Percentiles rank a stretch among this genome's conserved stretches.
phyloP scores from a whole-genome alignment of 1,140 invertebrate species.

The Drosophila mojavensis region DNA sequence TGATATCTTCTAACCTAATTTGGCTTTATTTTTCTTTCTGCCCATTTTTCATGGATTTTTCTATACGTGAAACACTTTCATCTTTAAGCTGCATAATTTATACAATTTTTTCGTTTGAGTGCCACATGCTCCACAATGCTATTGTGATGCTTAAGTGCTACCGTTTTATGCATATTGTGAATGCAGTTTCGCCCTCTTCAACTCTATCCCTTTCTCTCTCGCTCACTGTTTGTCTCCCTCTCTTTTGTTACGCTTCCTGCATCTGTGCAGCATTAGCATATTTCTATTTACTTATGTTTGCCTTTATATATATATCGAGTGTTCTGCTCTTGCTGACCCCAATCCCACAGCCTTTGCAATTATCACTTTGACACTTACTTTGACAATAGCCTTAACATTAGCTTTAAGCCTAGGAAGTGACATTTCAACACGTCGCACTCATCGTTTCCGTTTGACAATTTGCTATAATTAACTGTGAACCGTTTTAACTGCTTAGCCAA shows the following conservation, averaged over 20 bases:
- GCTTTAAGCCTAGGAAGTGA: slow-evolving; percentile 57
- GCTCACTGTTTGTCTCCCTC: neutral
- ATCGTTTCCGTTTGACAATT: slow-evolving; percentile 67
- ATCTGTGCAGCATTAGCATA: slow-evolving; percentile 24
- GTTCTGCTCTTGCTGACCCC: slow-evolving; percentile 50
- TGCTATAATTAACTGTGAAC: slow-evolving; percentile 75
- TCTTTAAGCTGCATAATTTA: slow-evolving; percentile 34
- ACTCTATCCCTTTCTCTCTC: neutral
- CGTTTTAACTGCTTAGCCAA: slow-evolving; percentile 4
- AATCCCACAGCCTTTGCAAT: slow-evolving; percentile 58
- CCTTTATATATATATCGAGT: neutral
- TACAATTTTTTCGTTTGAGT: slow-evolving; percentile 15
- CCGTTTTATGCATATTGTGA: slow-evolving; percentile 43
- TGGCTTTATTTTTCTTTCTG: neutral
- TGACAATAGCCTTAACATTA: slow-evolving; percentile 41
- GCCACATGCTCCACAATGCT: slow-evolving; percentile 23
- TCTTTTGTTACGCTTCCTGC: neutral
- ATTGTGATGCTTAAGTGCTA: slow-evolving; percentile 38
- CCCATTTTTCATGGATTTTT: slow-evolving; percentile 25
- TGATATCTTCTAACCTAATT: slow-evolving; percentile 30
- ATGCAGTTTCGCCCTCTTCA: slow-evolving; percentile 3
- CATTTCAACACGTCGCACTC: slow-evolving; percentile 57
- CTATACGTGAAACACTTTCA: neutral
- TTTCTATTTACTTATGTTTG: no score
- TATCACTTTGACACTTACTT: slow-evolving; percentile 70